phyloP scores from a whole-genome alignment of 1,140 invertebrate species.

The Melipona quadrifasciata region DNA sequence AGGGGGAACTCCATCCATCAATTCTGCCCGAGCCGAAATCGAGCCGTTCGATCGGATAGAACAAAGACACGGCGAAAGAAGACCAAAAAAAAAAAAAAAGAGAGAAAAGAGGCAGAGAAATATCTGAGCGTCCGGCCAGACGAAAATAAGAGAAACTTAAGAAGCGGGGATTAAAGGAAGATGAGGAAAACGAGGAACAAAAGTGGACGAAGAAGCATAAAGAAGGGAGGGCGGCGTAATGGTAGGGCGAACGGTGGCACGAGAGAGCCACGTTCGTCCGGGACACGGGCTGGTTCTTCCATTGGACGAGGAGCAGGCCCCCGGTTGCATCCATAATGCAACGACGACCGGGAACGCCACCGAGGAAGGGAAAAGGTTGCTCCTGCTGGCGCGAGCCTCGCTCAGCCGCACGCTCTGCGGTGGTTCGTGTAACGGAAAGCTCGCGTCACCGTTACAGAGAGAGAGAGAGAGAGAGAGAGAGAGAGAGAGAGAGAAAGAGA shows the following conservation, averaged over 20 bases:
- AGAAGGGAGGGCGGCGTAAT: background rate
- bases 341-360: constrained; percentile 34
- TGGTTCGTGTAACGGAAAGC: constrained; percentile 66
- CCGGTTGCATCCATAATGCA: constrained; percentile 67
- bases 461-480: no score
- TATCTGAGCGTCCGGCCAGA: background rate
- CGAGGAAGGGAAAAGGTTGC: constrained; percentile 58
- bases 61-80: background rate
- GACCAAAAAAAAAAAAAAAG: no score
- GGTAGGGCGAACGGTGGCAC: background rate
- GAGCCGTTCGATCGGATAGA: background rate
- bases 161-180: background rate
- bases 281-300: constrained; percentile 23
- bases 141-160: background rate
- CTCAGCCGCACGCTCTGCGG: constrained; percentile 21
- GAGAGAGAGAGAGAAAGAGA: no score
- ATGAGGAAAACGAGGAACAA: background rate
- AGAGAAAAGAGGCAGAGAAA: background rate
- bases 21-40: no score
- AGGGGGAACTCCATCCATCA: no score
- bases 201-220: background rate
- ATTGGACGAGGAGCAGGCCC: constrained; percentile 24
- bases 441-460: constrained; percentile 64
- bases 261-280: constrained; percentile 35
- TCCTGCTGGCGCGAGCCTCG: constrained; percentile 7